Evolutionary conservation across 64 coral and sea anemone genomes (phyloP).

Genomic region (Actinia equina): DNA sequence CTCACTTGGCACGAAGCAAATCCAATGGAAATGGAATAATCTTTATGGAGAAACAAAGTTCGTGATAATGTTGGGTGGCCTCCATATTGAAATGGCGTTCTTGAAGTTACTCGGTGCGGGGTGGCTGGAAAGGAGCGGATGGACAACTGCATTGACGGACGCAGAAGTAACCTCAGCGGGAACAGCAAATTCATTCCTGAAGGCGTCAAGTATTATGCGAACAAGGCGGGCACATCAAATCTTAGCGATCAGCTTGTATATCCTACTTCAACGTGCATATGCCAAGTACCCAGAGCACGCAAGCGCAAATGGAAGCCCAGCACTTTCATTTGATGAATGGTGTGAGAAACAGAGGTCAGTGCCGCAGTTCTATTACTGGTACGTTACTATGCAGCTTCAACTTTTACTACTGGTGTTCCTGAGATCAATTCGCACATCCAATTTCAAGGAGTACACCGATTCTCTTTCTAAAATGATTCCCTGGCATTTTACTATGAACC

Average conservation of each 20-base stretch:
- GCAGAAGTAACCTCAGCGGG: constrained; percentile 14
- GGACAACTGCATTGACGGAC: constrained; percentile 25
- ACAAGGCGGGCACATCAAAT: no score
- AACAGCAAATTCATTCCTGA: no score
- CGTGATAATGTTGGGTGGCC: constrained; percentile 32
- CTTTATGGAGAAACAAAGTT: constrained; percentile 32
- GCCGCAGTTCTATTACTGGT: constrained; percentile 55
- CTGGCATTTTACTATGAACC: constrained; percentile 49
- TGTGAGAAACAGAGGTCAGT: constrained; percentile 36
- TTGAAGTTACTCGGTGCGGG: constrained; percentile 38
- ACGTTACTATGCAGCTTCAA: constrained; percentile 32
- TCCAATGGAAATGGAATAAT: constrained; percentile 32
- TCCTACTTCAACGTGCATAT: not conserved
- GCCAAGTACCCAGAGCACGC: constrained; percentile 12
- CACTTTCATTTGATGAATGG: constrained; percentile 31
- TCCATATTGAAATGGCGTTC: constrained; percentile 51
- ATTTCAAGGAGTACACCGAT: constrained; percentile 19
- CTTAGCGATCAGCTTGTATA: no score
- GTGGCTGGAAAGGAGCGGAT: constrained; percentile 47
- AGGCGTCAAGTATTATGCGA: no score
- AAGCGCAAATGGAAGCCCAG: not conserved
- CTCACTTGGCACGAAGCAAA: constrained; percentile 18
- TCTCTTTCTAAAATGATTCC: constrained; percentile 31
- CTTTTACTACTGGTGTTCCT: constrained; percentile 36
- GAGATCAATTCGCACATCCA: constrained; percentile 6